A percentile compares a stretch with the other conserved stretches of the same genome.
phyloP scores from a whole-genome alignment of 2,113 vertebrate species.

The Pseudorectes ferrugineus region DNA sequence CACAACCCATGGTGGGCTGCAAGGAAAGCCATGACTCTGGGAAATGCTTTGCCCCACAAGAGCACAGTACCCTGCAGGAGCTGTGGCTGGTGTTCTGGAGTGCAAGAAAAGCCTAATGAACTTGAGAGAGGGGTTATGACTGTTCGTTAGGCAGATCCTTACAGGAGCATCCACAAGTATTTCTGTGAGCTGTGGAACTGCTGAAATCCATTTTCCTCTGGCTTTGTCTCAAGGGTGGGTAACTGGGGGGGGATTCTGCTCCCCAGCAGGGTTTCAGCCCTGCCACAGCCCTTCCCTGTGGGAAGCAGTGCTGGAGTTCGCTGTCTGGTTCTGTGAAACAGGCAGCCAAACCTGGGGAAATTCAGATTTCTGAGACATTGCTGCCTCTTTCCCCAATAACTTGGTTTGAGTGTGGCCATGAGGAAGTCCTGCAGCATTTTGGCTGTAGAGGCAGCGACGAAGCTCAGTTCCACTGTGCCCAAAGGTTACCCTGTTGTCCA shows the following conservation, averaged over 20 bases:
- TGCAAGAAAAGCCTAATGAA: background rate
- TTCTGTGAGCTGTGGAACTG: background rate
- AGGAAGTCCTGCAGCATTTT: background rate
- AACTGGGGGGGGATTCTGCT: too few species aligned
- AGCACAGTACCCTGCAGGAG: background rate
- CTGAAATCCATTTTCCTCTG: background rate
- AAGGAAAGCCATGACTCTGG: background rate
- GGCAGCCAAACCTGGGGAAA: background rate
- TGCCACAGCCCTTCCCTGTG: background rate
- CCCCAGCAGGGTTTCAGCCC: too few species aligned
- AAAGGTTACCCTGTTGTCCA: too few species aligned
- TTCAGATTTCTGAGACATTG: background rate
- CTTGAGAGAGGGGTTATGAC: background rate
- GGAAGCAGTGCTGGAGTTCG: accelerated
- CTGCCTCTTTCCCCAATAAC: background rate
- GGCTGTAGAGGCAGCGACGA: background rate
- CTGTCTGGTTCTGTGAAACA: background rate
- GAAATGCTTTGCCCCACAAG: background rate
- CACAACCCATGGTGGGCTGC: background rate
- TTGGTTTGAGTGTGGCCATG: accelerated
- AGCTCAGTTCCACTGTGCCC: background rate
- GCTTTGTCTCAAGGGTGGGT: background rate
- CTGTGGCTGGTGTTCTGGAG: background rate
- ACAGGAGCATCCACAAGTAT: background rate
- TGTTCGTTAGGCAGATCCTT: accelerated